Conservation (phyloP, 2,113 vertebrate species). For the Amia ocellicauda region DNA sequence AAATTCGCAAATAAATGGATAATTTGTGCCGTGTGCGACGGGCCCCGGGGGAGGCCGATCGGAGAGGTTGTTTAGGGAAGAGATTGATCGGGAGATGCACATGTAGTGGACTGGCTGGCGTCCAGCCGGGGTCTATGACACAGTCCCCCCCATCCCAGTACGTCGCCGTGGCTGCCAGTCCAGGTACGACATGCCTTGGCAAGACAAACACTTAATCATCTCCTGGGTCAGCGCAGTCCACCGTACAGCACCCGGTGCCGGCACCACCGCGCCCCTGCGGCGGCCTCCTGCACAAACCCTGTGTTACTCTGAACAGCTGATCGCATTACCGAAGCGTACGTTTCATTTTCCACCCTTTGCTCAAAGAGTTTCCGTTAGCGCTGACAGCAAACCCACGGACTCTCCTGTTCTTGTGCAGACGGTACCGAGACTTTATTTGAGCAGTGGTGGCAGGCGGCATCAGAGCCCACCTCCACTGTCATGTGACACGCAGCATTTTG, state of each 20-base stretch:
- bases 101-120: slow-evolving; percentile 23
- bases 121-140: slow-evolving; percentile 29
- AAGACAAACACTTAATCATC: not conserved
- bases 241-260: not conserved
- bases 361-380: not conserved
- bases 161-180: not conserved
- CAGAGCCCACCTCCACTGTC: too few species aligned
- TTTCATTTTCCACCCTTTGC: too few species aligned
- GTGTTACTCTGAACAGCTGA: not conserved
- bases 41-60: slow-evolving; percentile 31
- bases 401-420: not conserved
- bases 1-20: slow-evolving; percentile 57
- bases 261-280: not conserved
- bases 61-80: slow-evolving; percentile 36
- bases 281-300: not conserved
- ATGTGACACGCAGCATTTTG: too few species aligned
- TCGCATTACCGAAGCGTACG: not conserved
- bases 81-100: slow-evolving; percentile 45
- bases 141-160: too few species aligned
- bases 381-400: not conserved
- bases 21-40: slow-evolving; percentile 45
- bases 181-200: not conserved
- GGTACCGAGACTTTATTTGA: too few species aligned
- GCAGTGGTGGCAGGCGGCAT: too few species aligned
- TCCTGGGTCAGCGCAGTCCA: not conserved